Evolutionary conservation across 2,888 invertebrate genomes (phyloP), one percentile per base, ranked within the genome.

Genomic region (Operophtera brumata): DNA sequence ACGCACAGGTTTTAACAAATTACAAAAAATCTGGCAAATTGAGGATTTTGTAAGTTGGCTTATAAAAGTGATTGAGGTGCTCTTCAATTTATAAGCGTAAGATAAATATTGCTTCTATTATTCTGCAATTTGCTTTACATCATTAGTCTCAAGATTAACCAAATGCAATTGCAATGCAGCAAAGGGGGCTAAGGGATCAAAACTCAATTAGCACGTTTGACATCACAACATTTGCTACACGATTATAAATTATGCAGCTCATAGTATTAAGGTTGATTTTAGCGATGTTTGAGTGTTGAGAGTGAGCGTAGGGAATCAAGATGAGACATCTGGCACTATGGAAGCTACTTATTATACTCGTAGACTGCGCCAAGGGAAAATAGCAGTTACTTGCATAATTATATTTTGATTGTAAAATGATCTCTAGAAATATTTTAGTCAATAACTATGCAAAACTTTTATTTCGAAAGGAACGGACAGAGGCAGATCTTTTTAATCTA

Each of bases 171-270:
- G 51, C 59, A 47, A 57, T 56, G 55, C 58, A 55, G 42, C 60
- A 56, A 70, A 72, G 75, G 77, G 78, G 54, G 42, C 59, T 54
- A 70, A 71, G 75, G 77, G 78, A 77, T 76, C 72, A 73, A 75
- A 80, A 80, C 77, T 78, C 71, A 75, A 79, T 80, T 79, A 78
- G 66, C 66, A 55, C 59, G 65, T 49, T 47, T 50, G 41, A 48
- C 12, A 28, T 20, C 12, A 10, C n/a, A 13, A 10, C 10, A 42
- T n/a, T 45, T 52, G 42, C 2, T 20, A 14, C 28, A 26, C 40
- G 6, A 62, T 44, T 55, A 43, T 54, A 43, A 40, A 30, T 51
- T 30, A 48, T 64, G 48, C 25, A 0, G 0, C 0, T 7, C 30
- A 41, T 4, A 20, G 1, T 3, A 13, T 50, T 49, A 51, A 20